Conservation (phyloP, 1,140 invertebrate species). For the Ruditapes philippinarum region DNA sequence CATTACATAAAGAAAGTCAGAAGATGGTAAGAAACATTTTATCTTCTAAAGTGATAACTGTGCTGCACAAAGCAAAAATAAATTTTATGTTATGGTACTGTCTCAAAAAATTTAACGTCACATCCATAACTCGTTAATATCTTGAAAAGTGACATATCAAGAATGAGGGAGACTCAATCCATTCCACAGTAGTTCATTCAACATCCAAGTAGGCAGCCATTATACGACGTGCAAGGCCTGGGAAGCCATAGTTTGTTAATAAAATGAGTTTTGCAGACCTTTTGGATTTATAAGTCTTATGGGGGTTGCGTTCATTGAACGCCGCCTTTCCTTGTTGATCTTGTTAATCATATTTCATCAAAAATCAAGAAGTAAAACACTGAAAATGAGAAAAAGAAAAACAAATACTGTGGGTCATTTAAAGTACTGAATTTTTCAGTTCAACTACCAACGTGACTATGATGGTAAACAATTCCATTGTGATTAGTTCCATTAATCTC, state of each 20-base stretch:
- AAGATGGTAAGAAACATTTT: background rate
- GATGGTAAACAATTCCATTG: background rate
- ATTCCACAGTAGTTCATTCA: slow-evolving; percentile 25
- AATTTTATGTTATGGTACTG: slow-evolving; percentile 37
- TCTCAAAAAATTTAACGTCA: background rate
- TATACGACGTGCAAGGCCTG: background rate
- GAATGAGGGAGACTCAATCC: slow-evolving; percentile 47
- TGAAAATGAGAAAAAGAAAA: slow-evolving; percentile 12
- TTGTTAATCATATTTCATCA: too few relatives aligned
- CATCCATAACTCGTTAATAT: slow-evolving; percentile 25
- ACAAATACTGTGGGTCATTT: background rate
- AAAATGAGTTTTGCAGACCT: slow-evolving; percentile 7
- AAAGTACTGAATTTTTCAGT: background rate
- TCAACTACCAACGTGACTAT: slow-evolving; percentile 45
- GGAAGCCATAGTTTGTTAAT: background rate
- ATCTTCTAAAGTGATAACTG: slow-evolving; percentile 48
- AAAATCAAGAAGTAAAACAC: background rate
- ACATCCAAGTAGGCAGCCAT: slow-evolving; percentile 14
- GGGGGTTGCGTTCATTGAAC: too few relatives aligned
- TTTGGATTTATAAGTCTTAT: background rate
- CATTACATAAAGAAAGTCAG: background rate
- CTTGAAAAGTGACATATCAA: slow-evolving; percentile 38
- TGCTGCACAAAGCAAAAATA: background rate
- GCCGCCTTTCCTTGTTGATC: too few relatives aligned
- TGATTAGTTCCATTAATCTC: background rate